These are phyloP conservation scores for Trididemnum clinides DNA, from an alignment of 23 tunicate genomes.

Conservation along the genomic window DNA sequence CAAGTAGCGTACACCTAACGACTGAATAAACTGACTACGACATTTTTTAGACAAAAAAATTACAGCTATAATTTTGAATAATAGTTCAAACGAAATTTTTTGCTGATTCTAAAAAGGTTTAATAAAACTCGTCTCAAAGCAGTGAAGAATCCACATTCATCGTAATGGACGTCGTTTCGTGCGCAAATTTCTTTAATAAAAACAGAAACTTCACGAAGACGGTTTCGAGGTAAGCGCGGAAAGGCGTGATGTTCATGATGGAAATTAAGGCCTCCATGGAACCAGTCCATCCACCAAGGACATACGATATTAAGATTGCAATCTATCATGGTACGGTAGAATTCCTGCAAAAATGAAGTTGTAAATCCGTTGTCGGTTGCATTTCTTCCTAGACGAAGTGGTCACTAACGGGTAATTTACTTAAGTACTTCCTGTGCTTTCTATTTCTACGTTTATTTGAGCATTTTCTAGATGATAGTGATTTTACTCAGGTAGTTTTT, in stretches of 20 bases:
- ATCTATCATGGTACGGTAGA: conserved; percentile 78
- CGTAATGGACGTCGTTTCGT: conserved; percentile 64
- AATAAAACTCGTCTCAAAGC: conserved; percentile 54
- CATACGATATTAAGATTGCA: conserved; percentile 76
- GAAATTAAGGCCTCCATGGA: conserved; percentile 91
- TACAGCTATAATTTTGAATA: neutral
- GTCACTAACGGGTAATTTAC: too few relatives aligned
- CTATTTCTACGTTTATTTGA: too few relatives aligned
- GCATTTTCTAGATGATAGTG: too few relatives aligned
- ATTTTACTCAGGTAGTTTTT: too few relatives aligned
- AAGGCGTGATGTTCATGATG: conserved; percentile 93
- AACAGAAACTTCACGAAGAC: conserved; percentile 63
- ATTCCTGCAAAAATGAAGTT: conserved; percentile 69
- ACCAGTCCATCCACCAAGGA: conserved; percentile 92
- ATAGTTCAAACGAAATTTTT: neutral
- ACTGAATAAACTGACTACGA: too few relatives aligned
- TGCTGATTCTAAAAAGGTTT: conserved; percentile 45
- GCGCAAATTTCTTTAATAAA: conserved; percentile 64
- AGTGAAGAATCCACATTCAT: conserved; percentile 49
- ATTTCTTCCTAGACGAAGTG: too few relatives aligned
- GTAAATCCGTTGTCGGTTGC: too few relatives aligned
- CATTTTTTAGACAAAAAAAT: too few relatives aligned
- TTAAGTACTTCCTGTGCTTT: too few relatives aligned
- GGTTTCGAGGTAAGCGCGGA: conserved; percentile 83
- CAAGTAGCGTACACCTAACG: too few relatives aligned